Base-by-base conservation (phyloP, 2,888 invertebrate genomes). In the Agelastica alni region DNA sequence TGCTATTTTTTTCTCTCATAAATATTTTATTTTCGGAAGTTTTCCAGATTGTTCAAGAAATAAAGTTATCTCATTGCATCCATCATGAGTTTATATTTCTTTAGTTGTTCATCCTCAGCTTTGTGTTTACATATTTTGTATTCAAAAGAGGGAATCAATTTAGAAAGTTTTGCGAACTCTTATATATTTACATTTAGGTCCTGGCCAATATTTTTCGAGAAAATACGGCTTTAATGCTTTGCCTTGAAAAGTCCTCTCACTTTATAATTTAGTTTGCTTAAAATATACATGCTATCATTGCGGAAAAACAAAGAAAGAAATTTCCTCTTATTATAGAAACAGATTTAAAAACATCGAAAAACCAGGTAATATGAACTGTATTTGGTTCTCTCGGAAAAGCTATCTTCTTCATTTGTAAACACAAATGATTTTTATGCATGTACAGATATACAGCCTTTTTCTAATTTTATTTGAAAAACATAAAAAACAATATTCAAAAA, bases 111-210 rank as follows among this genome's bases (percentile, higher is more conserved):
- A 34, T 26, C 45, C 7, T 18, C 31, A 39, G 39, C 41, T 49
- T 49, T 49, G 49, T 49, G 49, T 49, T 41, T 49, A 41, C 32
- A 41, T 49, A 42, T 49, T 49, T 32, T 26, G 41, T 49, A 49
- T 49, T 49, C 49, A 34, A 10, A 13, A 49, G 49, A 37, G 41
- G n/a, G 28, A 49, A 49, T 49, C 49, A 49, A 49, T 49, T 49
- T 41, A 22, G 20, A 31, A 41, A 49, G 41, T 41, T 49, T 42
- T 32, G 10, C 14, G 42, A 49, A 49, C 49, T 49, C 31, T 16
- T 17, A 41, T 41, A 49, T 49, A 49, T 49, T 49, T 49, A 49
- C 41, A 49, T 49, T 49, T 42, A 26, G 49, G 37, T 32, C 22
- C 41, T 49, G 16, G 31, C 42, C 32, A 49, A 42, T 42, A 49